These are phyloP conservation scores for Syrphus vitripennis DNA, from an alignment of 2,888 invertebrate genomes.

Conservation along the genomic window DNA sequence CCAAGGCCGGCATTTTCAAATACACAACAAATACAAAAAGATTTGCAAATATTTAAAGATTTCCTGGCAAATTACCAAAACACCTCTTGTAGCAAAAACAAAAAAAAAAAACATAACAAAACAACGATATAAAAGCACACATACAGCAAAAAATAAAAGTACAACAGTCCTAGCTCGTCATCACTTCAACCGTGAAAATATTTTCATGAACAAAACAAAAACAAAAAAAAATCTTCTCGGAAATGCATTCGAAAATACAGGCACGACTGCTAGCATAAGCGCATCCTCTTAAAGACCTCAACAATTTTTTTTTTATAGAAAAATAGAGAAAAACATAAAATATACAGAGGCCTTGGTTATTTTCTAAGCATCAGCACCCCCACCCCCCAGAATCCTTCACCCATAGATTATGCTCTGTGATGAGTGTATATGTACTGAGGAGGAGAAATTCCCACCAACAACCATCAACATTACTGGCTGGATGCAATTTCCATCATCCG, in stretches of 20 bases:
- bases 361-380: too few species aligned
- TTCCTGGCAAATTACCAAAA: constrained; percentile 10
- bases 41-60: not conserved
- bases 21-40: not conserved
- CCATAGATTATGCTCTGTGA: not conserved
- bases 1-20: not conserved
- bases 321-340: not conserved
- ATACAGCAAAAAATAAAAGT: not conserved
- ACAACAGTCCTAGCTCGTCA: not conserved
- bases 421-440: not conserved
- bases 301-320: not conserved
- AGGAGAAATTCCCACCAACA: not conserved
- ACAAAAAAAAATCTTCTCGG: constrained; percentile 21
- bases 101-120: too few species aligned
- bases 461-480: constrained; percentile 33
- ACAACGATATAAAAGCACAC: not conserved
- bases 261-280: constrained; percentile 17
- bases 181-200: constrained; percentile 50
- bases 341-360: constrained; percentile 48
- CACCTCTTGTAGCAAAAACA: constrained; percentile 11
- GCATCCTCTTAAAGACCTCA: constrained; percentile 56
- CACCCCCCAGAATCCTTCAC: not conserved
- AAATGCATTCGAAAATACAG: constrained; percentile 61
- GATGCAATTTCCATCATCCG: constrained; percentile 56
- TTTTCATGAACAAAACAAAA: constrained; percentile 17